Evolutionary conservation across 2,888 invertebrate species (phyloP), one percentile per base, ranked within the genome.

Genomic region (Ceriagrion tenellum): DNA sequence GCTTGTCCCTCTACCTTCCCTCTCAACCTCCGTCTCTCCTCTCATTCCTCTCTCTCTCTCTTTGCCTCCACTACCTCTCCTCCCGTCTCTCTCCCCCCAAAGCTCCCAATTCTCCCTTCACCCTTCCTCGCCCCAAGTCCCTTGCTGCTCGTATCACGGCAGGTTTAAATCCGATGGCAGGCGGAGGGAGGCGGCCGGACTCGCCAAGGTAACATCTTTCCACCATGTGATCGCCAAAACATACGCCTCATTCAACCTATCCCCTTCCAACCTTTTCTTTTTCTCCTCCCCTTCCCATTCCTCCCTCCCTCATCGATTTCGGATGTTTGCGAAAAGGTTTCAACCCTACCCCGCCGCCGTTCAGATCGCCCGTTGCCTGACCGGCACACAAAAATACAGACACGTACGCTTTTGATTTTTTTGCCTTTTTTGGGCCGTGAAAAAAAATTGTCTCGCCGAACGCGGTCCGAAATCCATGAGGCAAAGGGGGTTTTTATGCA

Each of bases 151-250:
- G 81, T 81, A 81, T 81, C 81, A 81, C 81, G 81, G 35, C 13
- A 81, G 35, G 81, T 16, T 81, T 35, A 81, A 81, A 81, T 81
- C 81, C 81, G 81, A 81, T 35, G 81, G 16, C 35, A 81, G 81
- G 69, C 4, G 59, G 59, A 59, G 59, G 59, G 2, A 6, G n/a
- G 30, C 12, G 16, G 30, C 30, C 35, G 69, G 69, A 69, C 69
- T 26, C 81, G 81, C 10, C 30, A 16, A 47, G 55, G 55, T n/a
- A 89, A 89, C 89, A 89, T 89, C 47, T 89, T 89, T 89, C 55
- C 89, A 13, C 89, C 55, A 12, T 89, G 89, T 55, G 89, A 89
- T 89, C 89, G 47, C 89, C 89, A 89, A 55, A 89, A 81, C 35
- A 30, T 81, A 35, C 55, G 55, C 89, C 89, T 35, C 13, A 26